phyloP scores from a whole-genome alignment of 2,113 vertebrate species.

The Labeo rohita region DNA sequence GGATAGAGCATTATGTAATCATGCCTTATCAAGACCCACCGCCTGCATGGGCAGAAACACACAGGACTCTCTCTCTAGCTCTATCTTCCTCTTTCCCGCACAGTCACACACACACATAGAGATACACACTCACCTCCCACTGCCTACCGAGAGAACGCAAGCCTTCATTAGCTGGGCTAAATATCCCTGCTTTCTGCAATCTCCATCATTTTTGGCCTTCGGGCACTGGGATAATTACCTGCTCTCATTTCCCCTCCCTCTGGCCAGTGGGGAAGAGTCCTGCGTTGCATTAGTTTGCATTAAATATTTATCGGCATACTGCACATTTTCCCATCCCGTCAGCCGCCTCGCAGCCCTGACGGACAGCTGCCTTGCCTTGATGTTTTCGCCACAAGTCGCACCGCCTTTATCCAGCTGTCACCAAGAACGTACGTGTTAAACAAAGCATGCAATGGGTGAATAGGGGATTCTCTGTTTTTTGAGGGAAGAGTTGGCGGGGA shows the following conservation, averaged over 20 bases:
- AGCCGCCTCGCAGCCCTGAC: conserved; percentile 70
- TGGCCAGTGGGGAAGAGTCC: conserved; percentile 77
- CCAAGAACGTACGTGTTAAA: conserved; percentile 34
- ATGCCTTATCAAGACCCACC: conserved; percentile 75
- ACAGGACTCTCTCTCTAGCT: conserved; percentile 34
- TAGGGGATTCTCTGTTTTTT: conserved; percentile 30
- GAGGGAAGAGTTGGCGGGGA: conserved; percentile 27
- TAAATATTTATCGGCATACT: conserved; percentile 82
- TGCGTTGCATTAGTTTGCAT: conserved; percentile 81
- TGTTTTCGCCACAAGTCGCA: conserved; percentile 53
- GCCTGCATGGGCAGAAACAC: conserved; percentile 67
- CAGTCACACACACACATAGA: conserved; percentile 37
- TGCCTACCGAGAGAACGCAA: conserved; percentile 65
- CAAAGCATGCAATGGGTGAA: conserved; percentile 33
- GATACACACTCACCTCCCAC: conserved; percentile 45
- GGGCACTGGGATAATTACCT: conserved; percentile 80
- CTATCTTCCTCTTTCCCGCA: conserved; percentile 51
- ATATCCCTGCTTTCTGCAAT: conserved; percentile 79
- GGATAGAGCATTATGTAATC: conserved; percentile 73
- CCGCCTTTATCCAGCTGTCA: conserved; percentile 39
- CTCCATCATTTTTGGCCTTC: conserved; percentile 80
- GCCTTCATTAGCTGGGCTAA: conserved; percentile 81
- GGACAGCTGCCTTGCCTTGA: conserved; percentile 78
- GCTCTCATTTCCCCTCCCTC: conserved; percentile 78
- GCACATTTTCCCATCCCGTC: conserved; percentile 77